phyloP scores from a whole-genome alignment of 2,797 vertebrate species.

The Lycodopsis pacificus region DNA sequence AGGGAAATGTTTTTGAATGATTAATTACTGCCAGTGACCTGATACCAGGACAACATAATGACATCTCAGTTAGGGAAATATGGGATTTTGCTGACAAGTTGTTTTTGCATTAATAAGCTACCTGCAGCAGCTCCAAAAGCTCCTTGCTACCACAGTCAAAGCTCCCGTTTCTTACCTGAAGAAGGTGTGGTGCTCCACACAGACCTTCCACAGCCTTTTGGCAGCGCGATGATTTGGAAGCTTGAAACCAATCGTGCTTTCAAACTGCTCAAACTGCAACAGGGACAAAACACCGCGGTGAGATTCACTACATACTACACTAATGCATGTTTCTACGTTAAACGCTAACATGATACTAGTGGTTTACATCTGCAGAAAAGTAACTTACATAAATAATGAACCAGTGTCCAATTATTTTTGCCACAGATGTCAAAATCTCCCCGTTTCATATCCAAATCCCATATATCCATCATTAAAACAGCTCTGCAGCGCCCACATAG shows the following conservation, averaged over 20 bases:
- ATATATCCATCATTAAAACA: not conserved
- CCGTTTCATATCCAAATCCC: constrained; percentile 1
- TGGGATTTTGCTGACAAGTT: not conserved
- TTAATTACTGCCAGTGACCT: not conserved
- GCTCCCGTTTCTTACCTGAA: constrained; percentile 88
- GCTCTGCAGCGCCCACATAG: not conserved
- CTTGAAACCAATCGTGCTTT: constrained; percentile 99
- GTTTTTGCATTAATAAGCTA: not conserved
- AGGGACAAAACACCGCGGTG: constrained; percentile 21
- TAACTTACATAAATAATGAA: not conserved
- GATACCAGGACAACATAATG: not conserved
- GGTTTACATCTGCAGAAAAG: not conserved
- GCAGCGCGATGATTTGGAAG: constrained; percentile 96
- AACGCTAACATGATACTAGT: not conserved
- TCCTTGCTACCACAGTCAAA: not conserved
- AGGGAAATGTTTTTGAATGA: not conserved
- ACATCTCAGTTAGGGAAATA: not conserved
- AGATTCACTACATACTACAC: not conserved
- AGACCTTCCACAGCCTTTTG: constrained; percentile 98
- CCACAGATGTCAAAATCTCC: not conserved
- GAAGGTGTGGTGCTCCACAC: constrained; percentile 98
- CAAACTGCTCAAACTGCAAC: constrained; percentile 96
- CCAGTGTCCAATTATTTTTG: not conserved
- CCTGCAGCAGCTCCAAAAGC: not conserved
- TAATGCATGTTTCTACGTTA: not conserved